Conservation (phyloP, 2,888 invertebrate species). For the Camptogramma bilineatum region DNA sequence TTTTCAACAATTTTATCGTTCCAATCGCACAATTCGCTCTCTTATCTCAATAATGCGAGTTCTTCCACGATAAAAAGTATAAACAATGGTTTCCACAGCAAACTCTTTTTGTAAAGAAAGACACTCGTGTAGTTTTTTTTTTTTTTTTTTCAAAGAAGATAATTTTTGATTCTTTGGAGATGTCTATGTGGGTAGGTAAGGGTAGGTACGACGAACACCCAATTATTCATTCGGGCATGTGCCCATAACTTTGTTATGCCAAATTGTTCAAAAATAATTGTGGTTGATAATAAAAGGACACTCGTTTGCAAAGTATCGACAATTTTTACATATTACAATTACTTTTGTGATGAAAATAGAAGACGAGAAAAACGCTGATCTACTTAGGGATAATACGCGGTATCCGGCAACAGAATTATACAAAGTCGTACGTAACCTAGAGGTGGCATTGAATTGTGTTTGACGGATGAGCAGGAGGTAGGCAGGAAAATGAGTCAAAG, state of each 20-base stretch:
- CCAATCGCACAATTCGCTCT: constrained; percentile 21
- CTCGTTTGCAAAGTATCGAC: background rate
- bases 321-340: background rate
- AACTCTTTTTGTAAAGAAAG: constrained; percentile 35
- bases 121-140: background rate
- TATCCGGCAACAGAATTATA: constrained; percentile 1
- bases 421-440: constrained; percentile 1
- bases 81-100: constrained; percentile 42
- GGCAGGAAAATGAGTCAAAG: constrained; percentile 13
- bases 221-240: background rate
- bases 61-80: constrained; percentile 37
- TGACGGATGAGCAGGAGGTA: constrained; percentile 1
- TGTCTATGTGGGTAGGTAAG: too few relatives aligned
- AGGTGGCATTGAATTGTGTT: constrained; percentile 1
- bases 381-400: background rate
- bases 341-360: background rate
- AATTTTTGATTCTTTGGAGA: too few relatives aligned
- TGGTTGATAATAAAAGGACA: background rate
- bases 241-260: background rate
- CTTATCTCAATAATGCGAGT: constrained; percentile 35
- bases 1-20: constrained; percentile 37
- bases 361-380: background rate
- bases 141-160: background rate
- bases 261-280: background rate
- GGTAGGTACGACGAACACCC: background rate